Percentiles rank a stretch among this genome's conserved stretches.
These are phyloP conservation scores for Ardeotis arabs DNA, from an alignment of 2,113 vertebrate species.

Conservation along the genomic window DNA sequence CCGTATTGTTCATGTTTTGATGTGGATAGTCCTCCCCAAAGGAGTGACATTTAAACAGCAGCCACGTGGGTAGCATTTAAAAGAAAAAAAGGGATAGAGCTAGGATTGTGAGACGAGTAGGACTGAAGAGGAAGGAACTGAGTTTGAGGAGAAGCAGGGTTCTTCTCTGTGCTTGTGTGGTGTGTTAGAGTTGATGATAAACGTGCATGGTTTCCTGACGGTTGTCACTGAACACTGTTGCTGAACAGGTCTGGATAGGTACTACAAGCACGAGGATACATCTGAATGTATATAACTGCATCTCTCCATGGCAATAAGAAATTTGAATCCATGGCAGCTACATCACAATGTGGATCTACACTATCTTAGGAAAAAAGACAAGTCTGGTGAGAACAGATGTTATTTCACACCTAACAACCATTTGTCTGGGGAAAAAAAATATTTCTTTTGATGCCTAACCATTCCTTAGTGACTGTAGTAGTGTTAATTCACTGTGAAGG, in stretches of 20 bases:
- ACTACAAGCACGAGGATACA: rapidly evolving
- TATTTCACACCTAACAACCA: neutral
- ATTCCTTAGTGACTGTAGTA: neutral
- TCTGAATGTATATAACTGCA: neutral
- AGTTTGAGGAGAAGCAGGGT: neutral
- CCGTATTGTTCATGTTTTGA: neutral
- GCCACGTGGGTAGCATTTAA: neutral
- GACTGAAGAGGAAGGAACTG: neutral
- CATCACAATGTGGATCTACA: neutral
- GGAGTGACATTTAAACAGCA: neutral
- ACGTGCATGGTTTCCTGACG: rapidly evolving
- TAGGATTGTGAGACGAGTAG: neutral
- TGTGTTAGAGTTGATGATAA: neutral
- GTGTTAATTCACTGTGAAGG: neutral
- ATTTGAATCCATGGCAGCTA: neutral
- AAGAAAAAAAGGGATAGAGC: neutral
- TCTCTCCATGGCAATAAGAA: neutral
- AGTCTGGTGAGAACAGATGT: neutral
- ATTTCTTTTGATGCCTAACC: neutral
- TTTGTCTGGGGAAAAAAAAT: neutral
- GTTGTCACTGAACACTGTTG: neutral
- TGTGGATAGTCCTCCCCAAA: neutral
- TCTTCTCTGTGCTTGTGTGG: neutral
- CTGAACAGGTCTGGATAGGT: neutral
- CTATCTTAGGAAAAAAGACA: neutral